Evolutionary conservation across 2,888 invertebrate species (phyloP).

Genomic region (Ypsolopha scabrella): DNA sequence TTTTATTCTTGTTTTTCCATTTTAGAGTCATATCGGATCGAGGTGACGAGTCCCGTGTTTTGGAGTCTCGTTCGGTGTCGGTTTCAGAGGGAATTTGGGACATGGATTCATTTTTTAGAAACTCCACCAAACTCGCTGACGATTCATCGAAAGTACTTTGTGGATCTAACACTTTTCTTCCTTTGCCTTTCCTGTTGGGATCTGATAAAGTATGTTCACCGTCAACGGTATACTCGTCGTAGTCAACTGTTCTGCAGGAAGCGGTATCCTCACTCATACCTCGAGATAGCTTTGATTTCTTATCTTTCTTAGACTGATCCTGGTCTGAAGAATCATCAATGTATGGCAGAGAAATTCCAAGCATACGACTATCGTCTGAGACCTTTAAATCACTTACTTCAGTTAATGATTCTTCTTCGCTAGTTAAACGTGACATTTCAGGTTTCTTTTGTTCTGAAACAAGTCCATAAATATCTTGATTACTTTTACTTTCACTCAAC

Average conservation of each 20-base stretch:
- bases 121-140: slow-evolving; percentile 63
- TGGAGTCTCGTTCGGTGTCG: slow-evolving; percentile 50
- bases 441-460: slow-evolving; percentile 48
- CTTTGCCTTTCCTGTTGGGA: slow-evolving; percentile 27
- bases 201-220: slow-evolving; percentile 72
- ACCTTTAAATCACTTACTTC: slow-evolving; percentile 73
- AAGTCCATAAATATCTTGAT: slow-evolving; percentile 41
- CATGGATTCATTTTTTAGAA: slow-evolving; percentile 55
- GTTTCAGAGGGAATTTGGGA: slow-evolving; percentile 48
- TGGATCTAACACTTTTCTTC: slow-evolving; percentile 47
- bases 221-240: slow-evolving; percentile 75
- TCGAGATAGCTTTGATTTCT: slow-evolving; percentile 37
- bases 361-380: slow-evolving; percentile 59
- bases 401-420: slow-evolving; percentile 78
- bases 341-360: slow-evolving; percentile 60
- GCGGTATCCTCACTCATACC: slow-evolving; percentile 77
- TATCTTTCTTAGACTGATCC: slow-evolving; percentile 42
- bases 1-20: slow-evolving; percentile 68
- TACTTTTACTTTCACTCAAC: slow-evolving; percentile 47
- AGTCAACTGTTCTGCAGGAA: slow-evolving; percentile 77
- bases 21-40: slow-evolving; percentile 48
- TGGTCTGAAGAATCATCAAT: slow-evolving; percentile 66
- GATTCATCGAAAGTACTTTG: slow-evolving; percentile 73
- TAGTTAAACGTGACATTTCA: slow-evolving; percentile 64
- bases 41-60: slow-evolving; percentile 25